Base-by-base conservation (phyloP, 2,797 vertebrate species). In the Ceyx erithaca region DNA sequence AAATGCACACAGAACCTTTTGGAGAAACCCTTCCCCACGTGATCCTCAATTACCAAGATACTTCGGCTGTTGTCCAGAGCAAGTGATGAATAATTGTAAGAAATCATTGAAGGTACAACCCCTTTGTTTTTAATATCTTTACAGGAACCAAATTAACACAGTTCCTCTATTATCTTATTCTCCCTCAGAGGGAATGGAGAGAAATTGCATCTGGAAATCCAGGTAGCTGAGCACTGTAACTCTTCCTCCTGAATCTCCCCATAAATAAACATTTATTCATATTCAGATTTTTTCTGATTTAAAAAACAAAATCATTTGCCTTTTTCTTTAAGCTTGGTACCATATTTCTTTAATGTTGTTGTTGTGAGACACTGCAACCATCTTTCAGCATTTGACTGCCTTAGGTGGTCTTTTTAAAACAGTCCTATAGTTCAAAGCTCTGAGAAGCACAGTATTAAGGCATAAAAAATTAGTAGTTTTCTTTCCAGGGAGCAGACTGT, bases 121-220 rank as follows among this genome's bases (percentile, higher is more conserved):
- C 37, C 23, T 92, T 92, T 89, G 78, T 64, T 94, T 93, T 94
- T 89, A 95, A 85, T 64, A 91, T 89, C 67, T 94, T 89, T 94
- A 96, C 41, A 92, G 94, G 94, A 95, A 95, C 90, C 66, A 94
- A 68, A 35, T 86, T 73, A 96, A 95, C 83, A 94, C 82, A 64
- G 49, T 70, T 80, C 25, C 81, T 90, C 89, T 71, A 33, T 59
- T 40, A 43, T 85, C 87, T 86, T 85, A 45, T 59, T 54, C 66
- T 91, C 93, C 94, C 43, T 95, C 93, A 96, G 33, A 95, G 91
- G 83, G 68, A 91, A 83, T 20, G 40, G 80, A 84, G 30, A 85
- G 52, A 82, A 90, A 72, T 22, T 84, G 40, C 23, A 78, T 90
- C 45, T 40, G 63, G 43, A 89, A 70, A 95, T 93, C 80, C 93